Evolutionary conservation across 2,888 invertebrate genomes (phyloP), one percentile per base, ranked within the genome.

Genomic region (Orthonevra nobilis): DNA sequence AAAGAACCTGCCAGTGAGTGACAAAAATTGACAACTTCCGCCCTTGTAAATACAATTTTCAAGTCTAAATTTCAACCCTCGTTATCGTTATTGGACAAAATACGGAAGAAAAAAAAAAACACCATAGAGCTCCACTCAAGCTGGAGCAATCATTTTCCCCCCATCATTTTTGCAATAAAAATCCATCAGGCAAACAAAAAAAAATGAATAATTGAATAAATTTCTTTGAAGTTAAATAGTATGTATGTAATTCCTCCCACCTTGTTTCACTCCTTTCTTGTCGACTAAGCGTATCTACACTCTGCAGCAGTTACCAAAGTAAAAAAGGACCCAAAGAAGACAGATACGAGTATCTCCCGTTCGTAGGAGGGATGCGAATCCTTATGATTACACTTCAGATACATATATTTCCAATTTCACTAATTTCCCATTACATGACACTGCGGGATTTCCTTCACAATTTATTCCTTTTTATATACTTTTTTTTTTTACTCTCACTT

Each of bases 221-320:
- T 46, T 58, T 30, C 38, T 60, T 54, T 50, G 1, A 40, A 64
- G 36, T 60, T 54, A 66, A 79, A 72, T 61, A n/a, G n/a, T n/a
- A n/a, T n/a, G n/a, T n/a, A n/a, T n/a, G n/a, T n/a, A 66, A 72
- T 66, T 66, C 61, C 61, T 79, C 72, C 79, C 68, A 79, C 79
- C 79, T 79, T 73, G 28, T 56, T 66, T 48, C 61, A 54, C 38
- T 54, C 54, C 54, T 36, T 56, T 48, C 34, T 48, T 46, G 50
- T 28, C 14, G 50, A n/a, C n/a, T n/a, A n/a, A n/a, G 40, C 38
- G 64, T 66, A 46, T 72, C 72, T 66, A 19, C 26, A 54, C 58
- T 64, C 48, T 63, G 28, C 23, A 23, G 63, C 17, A 34, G 56
- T 23, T 23, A 9, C 12, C 46, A n/a, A n/a, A n/a, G n/a, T n/a